Evolutionary conservation across 1,140 invertebrate genomes (phyloP), one percentile per base, ranked within the genome.

Genomic region (Polypedilum pembai): DNA sequence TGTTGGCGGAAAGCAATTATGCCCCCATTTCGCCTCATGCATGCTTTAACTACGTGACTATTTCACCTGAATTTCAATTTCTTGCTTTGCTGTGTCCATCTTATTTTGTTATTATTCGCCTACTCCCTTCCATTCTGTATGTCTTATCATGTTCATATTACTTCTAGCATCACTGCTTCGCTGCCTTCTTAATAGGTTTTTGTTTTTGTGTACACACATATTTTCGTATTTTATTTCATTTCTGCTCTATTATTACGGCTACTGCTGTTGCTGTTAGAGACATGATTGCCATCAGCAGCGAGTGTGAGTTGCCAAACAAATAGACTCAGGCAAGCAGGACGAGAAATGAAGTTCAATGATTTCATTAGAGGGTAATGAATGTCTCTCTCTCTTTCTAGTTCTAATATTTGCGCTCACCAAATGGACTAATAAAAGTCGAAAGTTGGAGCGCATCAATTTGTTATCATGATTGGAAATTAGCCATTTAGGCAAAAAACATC

Each of bases 61-160:
- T 69, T 69, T 69, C 65, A 69, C 65, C 65, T 69, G 65, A 69
- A 69, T 69, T 69, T 69, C 65, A 69, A 69, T 69, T 69, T 69
- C 10, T 69, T 66, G 10, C 18, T 66, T 20, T 66, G 63, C 63
- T 20, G 63, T 69, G 65, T 69, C 17, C 17, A 69, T 69, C 17
- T 21, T 69, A n/a, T 69, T 69, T 69, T 18, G 17, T 69, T 69
- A 21, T 69, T 69, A n/a, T 69, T 18, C 65, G 12, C 45, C 15
- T 15, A 56, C 12, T 56, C n/a, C 24, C 45, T 12, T 15, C 41
- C 41, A 45, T 56, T 10, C n/a, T 33, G 24, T 33, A 33, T 5
- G 24, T 56, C 45, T 56, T 56, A 56, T 56, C 45, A 21, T 69
- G 65, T 69, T 69, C 17, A 69, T 18, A 69, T 20, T 20, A 18